phyloP scores from a whole-genome alignment of 2,113 vertebrate species.

The Dasyurus viverrinus region DNA sequence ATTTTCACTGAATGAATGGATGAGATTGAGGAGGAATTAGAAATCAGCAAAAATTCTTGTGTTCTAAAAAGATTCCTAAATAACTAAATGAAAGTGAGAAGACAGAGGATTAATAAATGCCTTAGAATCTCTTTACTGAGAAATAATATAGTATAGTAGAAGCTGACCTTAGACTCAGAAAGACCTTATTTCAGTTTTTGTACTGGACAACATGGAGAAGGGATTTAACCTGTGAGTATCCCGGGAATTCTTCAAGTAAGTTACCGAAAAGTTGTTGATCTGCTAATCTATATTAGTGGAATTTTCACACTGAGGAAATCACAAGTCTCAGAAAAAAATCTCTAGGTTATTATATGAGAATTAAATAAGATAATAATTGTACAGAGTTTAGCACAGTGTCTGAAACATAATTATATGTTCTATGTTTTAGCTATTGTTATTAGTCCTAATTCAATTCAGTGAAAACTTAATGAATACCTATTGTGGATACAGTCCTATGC shows the following conservation, averaged over 20 bases:
- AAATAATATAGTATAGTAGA: neutral
- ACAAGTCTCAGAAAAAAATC: neutral
- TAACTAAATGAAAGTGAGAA: slow-evolving; percentile 11
- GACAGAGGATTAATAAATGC: slow-evolving; percentile 3
- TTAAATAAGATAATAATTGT: neutral
- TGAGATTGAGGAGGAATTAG: neutral
- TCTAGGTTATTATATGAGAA: neutral
- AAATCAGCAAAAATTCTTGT: neutral
- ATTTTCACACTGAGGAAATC: neutral
- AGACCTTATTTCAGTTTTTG: neutral
- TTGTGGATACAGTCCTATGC: neutral
- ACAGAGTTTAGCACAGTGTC: neutral
- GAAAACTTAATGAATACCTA: neutral
- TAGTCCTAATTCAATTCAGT: neutral
- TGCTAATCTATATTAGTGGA: neutral
- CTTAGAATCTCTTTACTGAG: neutral
- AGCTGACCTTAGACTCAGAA: neutral
- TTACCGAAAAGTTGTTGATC: neutral
- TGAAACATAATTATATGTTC: neutral
- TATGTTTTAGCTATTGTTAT: neutral
- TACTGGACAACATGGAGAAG: neutral
- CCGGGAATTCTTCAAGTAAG: neutral
- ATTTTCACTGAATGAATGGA: neutral
- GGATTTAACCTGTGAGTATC: neutral
- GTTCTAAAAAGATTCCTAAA: slow-evolving; percentile 25